Conservation (phyloP, 2,888 invertebrate genomes). For the Apoda limacodes region DNA sequence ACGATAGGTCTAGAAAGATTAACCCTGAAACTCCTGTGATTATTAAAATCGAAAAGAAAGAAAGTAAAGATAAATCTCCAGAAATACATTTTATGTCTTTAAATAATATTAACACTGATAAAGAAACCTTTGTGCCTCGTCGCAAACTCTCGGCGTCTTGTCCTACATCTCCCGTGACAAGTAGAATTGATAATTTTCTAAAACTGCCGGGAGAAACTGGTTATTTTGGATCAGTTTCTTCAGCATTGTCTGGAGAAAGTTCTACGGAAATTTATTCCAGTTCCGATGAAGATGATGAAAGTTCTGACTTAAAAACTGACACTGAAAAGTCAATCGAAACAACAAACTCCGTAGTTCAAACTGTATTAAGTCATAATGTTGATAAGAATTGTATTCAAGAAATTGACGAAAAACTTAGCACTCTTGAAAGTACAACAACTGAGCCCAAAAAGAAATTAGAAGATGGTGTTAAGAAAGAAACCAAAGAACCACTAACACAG, state of each 20-base stretch:
- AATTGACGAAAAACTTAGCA: neutral
- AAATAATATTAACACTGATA: slow-evolving; percentile 40
- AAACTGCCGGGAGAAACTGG: slow-evolving; percentile 44
- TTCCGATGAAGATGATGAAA: slow-evolving; percentile 58
- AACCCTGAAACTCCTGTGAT: slow-evolving; percentile 16
- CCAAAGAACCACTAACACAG: slow-evolving; percentile 5
- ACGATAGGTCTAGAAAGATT: slow-evolving; percentile 25
- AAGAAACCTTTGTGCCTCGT: slow-evolving; percentile 20
- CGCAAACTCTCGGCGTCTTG: slow-evolving; percentile 57
- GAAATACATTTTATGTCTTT: slow-evolving; percentile 50
- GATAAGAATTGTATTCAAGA: slow-evolving; percentile 14
- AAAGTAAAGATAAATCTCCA: slow-evolving; percentile 27
- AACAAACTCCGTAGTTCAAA: slow-evolving; percentile 68
- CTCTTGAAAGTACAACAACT: neutral
- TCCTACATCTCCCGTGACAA: slow-evolving; percentile 48
- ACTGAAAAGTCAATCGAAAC: slow-evolving; percentile 60
- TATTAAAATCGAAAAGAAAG: slow-evolving; percentile 16
- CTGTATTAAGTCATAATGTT: slow-evolving; percentile 51
- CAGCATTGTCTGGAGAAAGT: slow-evolving; percentile 54
- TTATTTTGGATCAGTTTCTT: slow-evolving; percentile 53
- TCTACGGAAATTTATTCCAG: slow-evolving; percentile 49
- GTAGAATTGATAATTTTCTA: slow-evolving; percentile 44
- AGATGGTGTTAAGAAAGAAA: slow-evolving; percentile 4
- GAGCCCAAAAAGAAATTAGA: slow-evolving; percentile 5
- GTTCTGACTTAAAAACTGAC: slow-evolving; percentile 59